Evolutionary conservation across 1,140 invertebrate species (phyloP), one percentile per base, ranked within the genome.

Genomic region (Vanessa atalanta): DNA sequence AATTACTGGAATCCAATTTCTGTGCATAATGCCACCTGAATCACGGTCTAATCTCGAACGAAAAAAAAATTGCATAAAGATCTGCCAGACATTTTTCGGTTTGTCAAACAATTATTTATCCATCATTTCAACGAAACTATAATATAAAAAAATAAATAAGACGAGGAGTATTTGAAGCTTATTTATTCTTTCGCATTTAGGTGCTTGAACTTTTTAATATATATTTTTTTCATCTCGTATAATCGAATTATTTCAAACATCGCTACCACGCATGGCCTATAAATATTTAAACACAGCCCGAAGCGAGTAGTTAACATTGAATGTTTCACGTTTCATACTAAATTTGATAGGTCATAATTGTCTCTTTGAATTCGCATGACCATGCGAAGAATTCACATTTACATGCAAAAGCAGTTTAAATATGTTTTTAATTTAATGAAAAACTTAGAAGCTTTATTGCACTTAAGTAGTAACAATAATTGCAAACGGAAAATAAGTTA

Each of bases 241-340:
- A 61, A 61, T 37, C 57, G 57, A 61, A 37, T 61, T 37, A 61
- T 61, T 61, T 61, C 57, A 61, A 61, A 61, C 13, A 65, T 72
- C 37, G 86, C 86, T 90, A 88, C 87, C 86, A 88, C 79, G 83
- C 82, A 82, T 79, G 75, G 77, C 78, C 78, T 79, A 81, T 80
- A 79, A 85, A 84, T 85, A 86, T 85, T 88, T 71, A 85, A 82
- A 73, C 73, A 73, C 57, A 57, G 77, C 81, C 76, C 61, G 47
- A 37, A 61, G 79, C 77, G 47, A 47, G 23, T 65, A 47, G 61
- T 72, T 72, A 65, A 66, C 64, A 72, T 72, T 12, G 64, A 65
- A 72, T 65, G 31, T 65, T 60, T 61, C 53, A 66, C 48, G 50
- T 23, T 69, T 70, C 57, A 73, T 73, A 76, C 75, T 71, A 76